These are phyloP conservation scores for Cettia cetti DNA, from an alignment of 2,113 vertebrate species.

Conservation along the genomic window DNA sequence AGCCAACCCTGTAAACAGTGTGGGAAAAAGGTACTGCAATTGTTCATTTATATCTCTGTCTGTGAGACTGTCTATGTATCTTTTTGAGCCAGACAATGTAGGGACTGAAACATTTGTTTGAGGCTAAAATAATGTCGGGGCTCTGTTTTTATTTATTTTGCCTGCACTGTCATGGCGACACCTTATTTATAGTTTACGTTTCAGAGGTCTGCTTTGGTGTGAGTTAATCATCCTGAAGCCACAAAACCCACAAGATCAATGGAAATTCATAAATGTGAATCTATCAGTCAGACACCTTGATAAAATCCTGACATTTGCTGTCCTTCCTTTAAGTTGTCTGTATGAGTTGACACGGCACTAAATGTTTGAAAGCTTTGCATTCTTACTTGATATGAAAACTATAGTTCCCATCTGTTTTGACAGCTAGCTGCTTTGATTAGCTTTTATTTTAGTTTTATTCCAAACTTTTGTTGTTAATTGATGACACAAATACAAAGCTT, in stretches of 20 bases:
- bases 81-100: constrained; percentile 46
- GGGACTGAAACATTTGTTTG: constrained; percentile 48
- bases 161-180: neutral
- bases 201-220: neutral
- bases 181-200: neutral
- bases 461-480: constrained; percentile 54
- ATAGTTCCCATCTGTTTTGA: constrained; percentile 60
- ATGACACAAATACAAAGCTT: constrained; percentile 47
- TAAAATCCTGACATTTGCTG: neutral
- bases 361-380: constrained; percentile 17
- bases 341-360: constrained; percentile 2
- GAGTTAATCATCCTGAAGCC: constrained; percentile 7
- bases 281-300: neutral
- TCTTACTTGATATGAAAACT: constrained; percentile 51
- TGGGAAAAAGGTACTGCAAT: constrained; percentile 87
- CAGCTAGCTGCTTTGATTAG: constrained; percentile 49
- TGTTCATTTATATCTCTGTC: constrained; percentile 58
- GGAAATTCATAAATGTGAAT: neutral
- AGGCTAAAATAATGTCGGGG: constrained; percentile 27
- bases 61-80: constrained; percentile 46
- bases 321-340: neutral
- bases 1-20: constrained; percentile 71
- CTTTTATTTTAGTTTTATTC: constrained; percentile 47
- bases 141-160: constrained; percentile 56
- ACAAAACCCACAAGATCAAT: neutral